These are phyloP conservation scores for Hirtodrosophila histrioides DNA, from an alignment of 2,888 invertebrate species.

Conservation along the genomic window DNA sequence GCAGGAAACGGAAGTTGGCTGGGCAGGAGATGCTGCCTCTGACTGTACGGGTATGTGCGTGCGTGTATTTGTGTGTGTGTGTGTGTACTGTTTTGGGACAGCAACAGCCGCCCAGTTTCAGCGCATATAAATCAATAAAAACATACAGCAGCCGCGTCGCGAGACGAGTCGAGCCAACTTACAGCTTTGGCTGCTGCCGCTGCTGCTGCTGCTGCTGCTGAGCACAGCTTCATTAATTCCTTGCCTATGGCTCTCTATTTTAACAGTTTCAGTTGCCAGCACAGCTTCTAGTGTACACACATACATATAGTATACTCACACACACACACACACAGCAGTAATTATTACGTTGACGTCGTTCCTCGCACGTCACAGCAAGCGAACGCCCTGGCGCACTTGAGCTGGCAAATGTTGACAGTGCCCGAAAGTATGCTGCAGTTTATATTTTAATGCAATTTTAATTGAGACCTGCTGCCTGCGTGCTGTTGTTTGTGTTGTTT, in stretches of 20 bases:
- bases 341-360: conserved; percentile 53
- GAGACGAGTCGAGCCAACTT: conserved; percentile 19
- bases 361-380: conserved; percentile 45
- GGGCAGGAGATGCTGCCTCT: conserved; percentile 39
- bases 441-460: conserved; percentile 62
- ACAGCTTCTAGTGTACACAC: conserved; percentile 36
- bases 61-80: conserved; percentile 28
- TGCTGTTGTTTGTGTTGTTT: conserved; percentile 24
- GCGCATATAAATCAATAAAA: conserved; percentile 81
- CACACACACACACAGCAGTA: conserved; percentile 21
- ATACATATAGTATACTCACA: conserved; percentile 8
- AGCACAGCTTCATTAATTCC: conserved; percentile 57
- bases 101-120: conserved; percentile 63
- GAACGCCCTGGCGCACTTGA: conserved; percentile 46
- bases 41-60: conserved; percentile 16
- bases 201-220: conserved; percentile 12
- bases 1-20: conserved; percentile 70
- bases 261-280: conserved; percentile 44
- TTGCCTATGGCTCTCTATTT: conserved; percentile 44
- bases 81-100: conserved; percentile 65
- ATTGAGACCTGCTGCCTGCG: conserved; percentile 56
- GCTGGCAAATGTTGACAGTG: conserved; percentile 55
- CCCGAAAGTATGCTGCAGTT: conserved; percentile 59
- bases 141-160: conserved; percentile 57
- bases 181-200: conserved; percentile 35